Conservation (phyloP, 2,113 vertebrate species). For the Leiothrix lutea region DNA sequence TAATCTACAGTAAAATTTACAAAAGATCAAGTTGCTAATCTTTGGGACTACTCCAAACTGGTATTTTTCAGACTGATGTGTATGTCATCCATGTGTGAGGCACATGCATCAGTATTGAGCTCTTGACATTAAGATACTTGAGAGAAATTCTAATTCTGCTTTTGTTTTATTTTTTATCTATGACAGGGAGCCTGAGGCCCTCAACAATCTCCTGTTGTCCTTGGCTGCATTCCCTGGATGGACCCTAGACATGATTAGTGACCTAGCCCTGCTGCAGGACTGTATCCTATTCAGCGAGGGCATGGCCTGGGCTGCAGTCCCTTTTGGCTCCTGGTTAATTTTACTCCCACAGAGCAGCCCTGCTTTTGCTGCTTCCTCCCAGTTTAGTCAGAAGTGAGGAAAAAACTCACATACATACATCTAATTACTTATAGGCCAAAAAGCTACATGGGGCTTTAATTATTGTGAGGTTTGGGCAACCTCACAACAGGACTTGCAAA, state of each 20-base stretch:
- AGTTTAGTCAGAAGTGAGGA: neutral
- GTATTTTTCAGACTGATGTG: neutral
- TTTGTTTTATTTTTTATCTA: neutral
- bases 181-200: neutral
- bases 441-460: neutral
- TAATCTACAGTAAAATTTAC: conserved; percentile 71
- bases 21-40: neutral
- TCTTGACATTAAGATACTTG: neutral
- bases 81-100: neutral
- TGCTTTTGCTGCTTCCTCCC: neutral
- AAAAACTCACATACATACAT: rapidly evolving
- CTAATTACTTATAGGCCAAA: neutral
- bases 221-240: neutral
- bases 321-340: neutral
- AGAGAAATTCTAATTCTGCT: neutral
- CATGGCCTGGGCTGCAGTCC: neutral
- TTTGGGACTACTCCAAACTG: neutral
- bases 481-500: conserved; percentile 27
- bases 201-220: neutral
- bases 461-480: conserved; percentile 7
- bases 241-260: neutral
- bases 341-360: neutral
- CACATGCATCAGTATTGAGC: neutral
- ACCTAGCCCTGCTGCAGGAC: neutral
- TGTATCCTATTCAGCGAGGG: neutral